phyloP scores from a whole-genome alignment of 2,113 vertebrate species.

The Orthonyx spaldingii region DNA sequence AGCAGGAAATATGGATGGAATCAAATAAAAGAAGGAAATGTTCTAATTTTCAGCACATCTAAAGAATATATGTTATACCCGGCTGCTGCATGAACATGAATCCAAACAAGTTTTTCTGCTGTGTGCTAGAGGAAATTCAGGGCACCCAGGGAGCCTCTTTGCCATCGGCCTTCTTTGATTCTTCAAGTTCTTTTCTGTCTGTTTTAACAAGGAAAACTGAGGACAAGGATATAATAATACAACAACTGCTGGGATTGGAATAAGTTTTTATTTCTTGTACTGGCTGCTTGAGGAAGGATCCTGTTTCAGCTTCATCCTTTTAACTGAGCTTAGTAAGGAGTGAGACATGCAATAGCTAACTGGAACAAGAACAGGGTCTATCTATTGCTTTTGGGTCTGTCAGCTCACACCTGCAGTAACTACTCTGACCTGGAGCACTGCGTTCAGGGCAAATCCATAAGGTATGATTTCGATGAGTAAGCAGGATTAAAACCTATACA shows the following conservation, averaged over 20 bases:
- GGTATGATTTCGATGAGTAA: not conserved
- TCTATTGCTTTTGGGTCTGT: not conserved
- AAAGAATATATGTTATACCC: not conserved
- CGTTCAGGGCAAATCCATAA: not conserved
- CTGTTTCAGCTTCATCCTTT: not conserved
- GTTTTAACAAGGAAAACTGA: not conserved
- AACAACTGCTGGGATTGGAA: not conserved
- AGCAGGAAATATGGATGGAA: not conserved
- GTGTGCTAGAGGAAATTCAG: not conserved
- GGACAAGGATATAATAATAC: not conserved
- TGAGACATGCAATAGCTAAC: not conserved
- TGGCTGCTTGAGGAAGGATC: not conserved
- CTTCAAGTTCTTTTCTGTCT: not conserved
- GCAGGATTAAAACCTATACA: not conserved
- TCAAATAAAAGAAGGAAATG: not conserved
- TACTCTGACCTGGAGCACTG: not conserved
- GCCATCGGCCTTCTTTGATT: not conserved
- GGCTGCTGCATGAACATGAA: not conserved
- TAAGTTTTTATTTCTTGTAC: not conserved
- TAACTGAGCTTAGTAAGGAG: not conserved
- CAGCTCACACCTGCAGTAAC: not conserved
- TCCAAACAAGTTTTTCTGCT: not conserved
- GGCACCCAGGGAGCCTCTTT: not conserved
- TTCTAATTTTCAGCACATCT: not conserved
- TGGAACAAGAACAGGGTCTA: not conserved